Evolutionary conservation across 2,888 invertebrate species (phyloP).

Genomic region (Drosophila gaucha): DNA sequence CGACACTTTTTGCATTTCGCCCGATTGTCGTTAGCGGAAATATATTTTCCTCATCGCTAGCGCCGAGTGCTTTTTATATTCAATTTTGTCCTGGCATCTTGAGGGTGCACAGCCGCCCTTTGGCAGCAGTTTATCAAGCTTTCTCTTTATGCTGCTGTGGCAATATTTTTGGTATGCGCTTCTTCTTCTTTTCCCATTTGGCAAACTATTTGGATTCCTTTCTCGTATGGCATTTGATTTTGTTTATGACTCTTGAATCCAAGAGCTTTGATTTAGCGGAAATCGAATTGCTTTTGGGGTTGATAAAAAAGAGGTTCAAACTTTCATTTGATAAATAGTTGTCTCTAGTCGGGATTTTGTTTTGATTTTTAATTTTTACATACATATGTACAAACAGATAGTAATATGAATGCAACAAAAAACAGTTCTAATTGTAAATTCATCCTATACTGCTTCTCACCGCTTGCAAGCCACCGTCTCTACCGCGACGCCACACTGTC

Average conservation of each 20-base stretch:
- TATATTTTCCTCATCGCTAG: slow-evolving; percentile 56
- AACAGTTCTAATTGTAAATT: too few species aligned
- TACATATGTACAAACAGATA: too few species aligned
- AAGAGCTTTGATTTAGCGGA: slow-evolving; percentile 28
- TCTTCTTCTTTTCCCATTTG: slow-evolving; percentile 55
- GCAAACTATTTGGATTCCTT: slow-evolving; percentile 42
- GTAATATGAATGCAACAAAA: too few species aligned
- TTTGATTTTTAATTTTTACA: too few species aligned
- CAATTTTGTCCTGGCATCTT: slow-evolving; percentile 44
- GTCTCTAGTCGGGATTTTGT: too few species aligned
- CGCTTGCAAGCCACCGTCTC: too few species aligned
- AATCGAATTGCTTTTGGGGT: too few species aligned
- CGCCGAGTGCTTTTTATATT: slow-evolving; percentile 44
- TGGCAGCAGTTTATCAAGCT: slow-evolving; percentile 45
- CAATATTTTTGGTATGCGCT: slow-evolving; percentile 42
- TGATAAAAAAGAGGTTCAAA: too few species aligned
- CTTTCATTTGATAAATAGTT: too few species aligned
- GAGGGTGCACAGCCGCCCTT: slow-evolving; percentile 4
- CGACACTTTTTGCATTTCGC: slow-evolving; percentile 73
- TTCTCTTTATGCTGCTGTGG: slow-evolving; percentile 36
- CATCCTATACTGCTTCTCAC: too few species aligned
- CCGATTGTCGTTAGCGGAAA: slow-evolving; percentile 74
- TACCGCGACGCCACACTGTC: too few species aligned
- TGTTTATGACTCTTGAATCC: not conserved
- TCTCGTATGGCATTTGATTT: slow-evolving; percentile 8